Evolutionary conservation across 2,797 vertebrate species (phyloP).

Genomic region (Nannoperca australis): DNA sequence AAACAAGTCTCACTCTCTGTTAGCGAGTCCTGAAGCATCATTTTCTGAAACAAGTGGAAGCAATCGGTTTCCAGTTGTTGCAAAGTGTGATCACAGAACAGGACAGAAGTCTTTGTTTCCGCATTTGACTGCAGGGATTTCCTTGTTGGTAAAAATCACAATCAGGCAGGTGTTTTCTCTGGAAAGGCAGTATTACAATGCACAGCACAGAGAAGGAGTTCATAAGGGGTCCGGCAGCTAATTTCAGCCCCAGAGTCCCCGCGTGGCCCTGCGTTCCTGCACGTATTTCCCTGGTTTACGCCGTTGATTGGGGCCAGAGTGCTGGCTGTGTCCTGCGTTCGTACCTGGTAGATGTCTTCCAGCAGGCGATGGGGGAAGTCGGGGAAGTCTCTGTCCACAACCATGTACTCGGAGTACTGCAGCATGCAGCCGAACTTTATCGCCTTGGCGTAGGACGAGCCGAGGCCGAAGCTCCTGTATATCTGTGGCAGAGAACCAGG

Average conservation of each 20-base stretch:
- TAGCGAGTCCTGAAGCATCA: not conserved
- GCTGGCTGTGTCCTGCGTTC: not conserved
- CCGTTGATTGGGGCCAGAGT: not conserved
- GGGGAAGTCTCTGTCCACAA: constrained; percentile 64
- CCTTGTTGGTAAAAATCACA: too few species aligned
- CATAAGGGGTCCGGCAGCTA: not conserved
- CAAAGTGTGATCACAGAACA: too few species aligned
- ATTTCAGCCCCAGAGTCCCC: not conserved
- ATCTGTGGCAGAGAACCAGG: constrained; percentile 59
- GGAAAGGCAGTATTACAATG: not conserved
- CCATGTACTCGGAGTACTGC: constrained; percentile 66
- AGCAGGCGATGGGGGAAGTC: constrained; percentile 71
- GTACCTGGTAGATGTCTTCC: constrained; percentile 81
- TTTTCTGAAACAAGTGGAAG: not conserved
- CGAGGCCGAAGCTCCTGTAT: constrained; percentile 81
- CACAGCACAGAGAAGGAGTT: not conserved
- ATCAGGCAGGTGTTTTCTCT: not conserved
- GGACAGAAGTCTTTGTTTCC: too few species aligned
- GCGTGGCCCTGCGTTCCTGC: not conserved
- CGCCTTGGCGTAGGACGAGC: constrained; percentile 81
- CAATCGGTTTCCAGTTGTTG: too few species aligned
- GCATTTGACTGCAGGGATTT: too few species aligned
- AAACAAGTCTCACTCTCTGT: not conserved
- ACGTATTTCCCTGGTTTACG: not conserved
- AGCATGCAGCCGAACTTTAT: constrained; percentile 79